A percentile compares a stretch with the other conserved stretches of the same genome.
phyloP scores from a whole-genome alignment of 2,797 vertebrate species.

The Martes flavigula region DNA sequence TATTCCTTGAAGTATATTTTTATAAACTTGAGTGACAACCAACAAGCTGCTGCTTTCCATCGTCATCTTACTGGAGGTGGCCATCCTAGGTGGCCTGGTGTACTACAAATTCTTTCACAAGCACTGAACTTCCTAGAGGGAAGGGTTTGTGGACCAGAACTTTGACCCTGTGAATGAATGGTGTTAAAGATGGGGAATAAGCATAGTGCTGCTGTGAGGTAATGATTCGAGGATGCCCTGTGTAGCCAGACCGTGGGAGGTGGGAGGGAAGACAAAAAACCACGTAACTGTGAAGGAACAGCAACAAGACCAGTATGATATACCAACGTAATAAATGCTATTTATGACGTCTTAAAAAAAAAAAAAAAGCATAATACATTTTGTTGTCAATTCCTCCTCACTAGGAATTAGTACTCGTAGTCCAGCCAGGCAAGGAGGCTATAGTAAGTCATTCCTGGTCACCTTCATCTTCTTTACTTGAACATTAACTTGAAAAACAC shows the following conservation, averaged over 20 bases:
- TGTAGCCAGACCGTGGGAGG: conserved; percentile 61
- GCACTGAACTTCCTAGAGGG: conserved; percentile 69
- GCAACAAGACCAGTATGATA: conserved; percentile 69
- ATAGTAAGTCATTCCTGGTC: background rate
- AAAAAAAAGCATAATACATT: background rate
- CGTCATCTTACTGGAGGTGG: conserved; percentile 95
- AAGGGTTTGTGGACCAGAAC: conserved; percentile 53
- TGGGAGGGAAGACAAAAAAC: conserved; percentile 68
- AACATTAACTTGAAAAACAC: conserved; percentile 29
- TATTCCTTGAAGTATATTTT: background rate
- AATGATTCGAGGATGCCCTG: conserved; percentile 42
- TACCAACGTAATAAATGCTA: conserved; percentile 84
- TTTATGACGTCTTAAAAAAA: conserved; percentile 82
- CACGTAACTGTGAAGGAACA: conserved; percentile 74
- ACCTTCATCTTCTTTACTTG: background rate
- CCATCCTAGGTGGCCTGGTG: conserved; percentile 92
- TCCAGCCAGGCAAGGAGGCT: background rate
- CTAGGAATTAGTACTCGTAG: background rate
- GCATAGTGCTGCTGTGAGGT: conserved; percentile 59
- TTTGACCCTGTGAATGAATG: conserved; percentile 37
- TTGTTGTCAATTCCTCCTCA: background rate
- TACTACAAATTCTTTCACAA: too few relatives aligned
- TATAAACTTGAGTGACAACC: conserved; percentile 88
- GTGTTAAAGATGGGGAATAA: background rate
- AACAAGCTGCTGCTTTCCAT: conserved; percentile 95